Conservation (phyloP, 2,797 vertebrate species). For the Onychomys torridus region DNA sequence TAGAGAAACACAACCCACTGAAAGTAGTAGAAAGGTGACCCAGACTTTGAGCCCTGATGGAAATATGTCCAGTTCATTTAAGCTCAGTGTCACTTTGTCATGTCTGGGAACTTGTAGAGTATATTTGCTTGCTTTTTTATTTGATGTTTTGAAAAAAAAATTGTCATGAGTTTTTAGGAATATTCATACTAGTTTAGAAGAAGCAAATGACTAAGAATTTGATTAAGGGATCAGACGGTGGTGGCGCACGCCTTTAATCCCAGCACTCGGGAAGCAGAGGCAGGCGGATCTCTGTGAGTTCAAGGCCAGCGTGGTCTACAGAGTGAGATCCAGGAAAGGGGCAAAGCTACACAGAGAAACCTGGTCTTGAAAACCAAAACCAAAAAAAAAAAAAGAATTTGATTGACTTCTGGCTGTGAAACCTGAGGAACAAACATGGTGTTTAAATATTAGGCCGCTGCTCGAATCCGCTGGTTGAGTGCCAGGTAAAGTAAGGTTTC, state of each 20-base stretch:
- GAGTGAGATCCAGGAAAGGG: too few species aligned
- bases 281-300: too few species aligned
- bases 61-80: not conserved
- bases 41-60: constrained; percentile 4
- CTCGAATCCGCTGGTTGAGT: constrained; percentile 30
- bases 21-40: constrained; percentile 25
- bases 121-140: not conserved
- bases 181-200: constrained; percentile 16
- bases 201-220: constrained; percentile 53
- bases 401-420: not conserved
- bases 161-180: constrained; percentile 1
- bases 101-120: constrained; percentile 6
- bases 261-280: too few species aligned
- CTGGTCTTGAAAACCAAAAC: not conserved
- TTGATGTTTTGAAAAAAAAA: not conserved
- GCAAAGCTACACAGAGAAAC: too few species aligned
- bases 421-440: constrained; percentile 18
- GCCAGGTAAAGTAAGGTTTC: constrained; percentile 1
- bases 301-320: too few species aligned
- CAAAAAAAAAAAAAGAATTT: constrained; percentile 47
- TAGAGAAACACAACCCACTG: not conserved
- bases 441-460: constrained; percentile 33
- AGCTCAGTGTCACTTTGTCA: not conserved
- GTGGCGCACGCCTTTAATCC: too few species aligned
- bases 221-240: not conserved